Conservation (phyloP, 2,113 vertebrate species). For the Brachypteracias leptosomus region DNA sequence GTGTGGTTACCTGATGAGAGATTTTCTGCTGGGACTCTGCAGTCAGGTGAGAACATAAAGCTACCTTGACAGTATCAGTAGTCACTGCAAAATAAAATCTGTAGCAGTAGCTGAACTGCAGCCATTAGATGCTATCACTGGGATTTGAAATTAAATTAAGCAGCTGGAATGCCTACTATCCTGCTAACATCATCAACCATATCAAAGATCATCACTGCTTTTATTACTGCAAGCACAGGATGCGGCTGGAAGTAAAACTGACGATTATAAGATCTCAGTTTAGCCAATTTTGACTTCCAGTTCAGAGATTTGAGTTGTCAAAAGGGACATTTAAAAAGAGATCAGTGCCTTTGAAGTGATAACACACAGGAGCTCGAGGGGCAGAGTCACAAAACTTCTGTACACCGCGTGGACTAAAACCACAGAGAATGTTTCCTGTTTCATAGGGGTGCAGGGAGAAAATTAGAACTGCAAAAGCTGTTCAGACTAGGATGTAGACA, state of each 20-base stretch:
- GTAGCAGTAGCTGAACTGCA: conserved; percentile 22
- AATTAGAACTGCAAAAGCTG: conserved; percentile 4
- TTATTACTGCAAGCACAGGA: conserved; percentile 52
- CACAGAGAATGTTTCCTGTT: conserved; percentile 6
- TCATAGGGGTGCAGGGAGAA: conserved; percentile 21
- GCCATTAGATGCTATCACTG: conserved; percentile 28
- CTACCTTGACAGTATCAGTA: not conserved
- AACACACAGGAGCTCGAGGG: conserved; percentile 25
- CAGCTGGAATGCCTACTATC: conserved; percentile 51
- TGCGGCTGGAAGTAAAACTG: conserved; percentile 54
- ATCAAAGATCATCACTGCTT: conserved; percentile 56
- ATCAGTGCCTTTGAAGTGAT: conserved; percentile 45
- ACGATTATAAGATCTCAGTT: conserved; percentile 62
- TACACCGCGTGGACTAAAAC: not conserved
- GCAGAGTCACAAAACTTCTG: conserved; percentile 38
- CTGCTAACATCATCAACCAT: conserved; percentile 52
- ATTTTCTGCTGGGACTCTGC: not conserved
- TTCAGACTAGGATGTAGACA: conserved; percentile 6
- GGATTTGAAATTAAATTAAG: conserved; percentile 69
- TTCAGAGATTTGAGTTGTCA: conserved; percentile 59
- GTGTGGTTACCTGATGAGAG: not conserved
- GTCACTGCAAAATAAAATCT: conserved; percentile 49
- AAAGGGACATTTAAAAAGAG: conserved; percentile 61
- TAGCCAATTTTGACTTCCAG: conserved; percentile 60
- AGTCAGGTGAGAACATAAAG: conserved; percentile 2